Evolutionary conservation across 2,888 invertebrate species (phyloP).

Genomic region (Smittia sp.): DNA sequence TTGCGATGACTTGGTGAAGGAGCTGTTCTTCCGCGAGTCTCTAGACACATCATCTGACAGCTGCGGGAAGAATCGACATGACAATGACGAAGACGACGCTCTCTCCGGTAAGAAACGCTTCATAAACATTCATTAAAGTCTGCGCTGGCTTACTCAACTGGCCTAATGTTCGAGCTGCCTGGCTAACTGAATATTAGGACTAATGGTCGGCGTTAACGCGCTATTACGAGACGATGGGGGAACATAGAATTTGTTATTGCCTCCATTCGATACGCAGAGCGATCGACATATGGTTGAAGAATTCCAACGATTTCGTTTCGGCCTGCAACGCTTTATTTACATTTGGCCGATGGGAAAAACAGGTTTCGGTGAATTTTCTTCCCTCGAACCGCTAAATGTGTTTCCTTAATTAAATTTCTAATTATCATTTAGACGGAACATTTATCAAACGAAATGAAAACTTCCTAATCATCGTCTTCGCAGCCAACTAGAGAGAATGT

Average conservation of each 20-base stretch:
- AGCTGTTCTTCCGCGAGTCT: slow-evolving; percentile 42
- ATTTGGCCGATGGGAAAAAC: background rate
- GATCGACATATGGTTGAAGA: slow-evolving; percentile 2
- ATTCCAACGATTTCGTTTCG: background rate
- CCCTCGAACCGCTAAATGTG: background rate
- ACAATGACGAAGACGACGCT: slow-evolving; percentile 64
- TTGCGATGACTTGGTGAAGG: slow-evolving; percentile 47
- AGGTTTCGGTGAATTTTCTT: background rate
- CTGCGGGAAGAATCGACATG: slow-evolving; percentile 12
- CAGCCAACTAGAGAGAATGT: background rate
- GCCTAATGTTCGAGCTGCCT: background rate
- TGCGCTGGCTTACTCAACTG: background rate
- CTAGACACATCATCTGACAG: slow-evolving; percentile 29
- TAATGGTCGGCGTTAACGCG: background rate
- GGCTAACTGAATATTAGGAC: background rate
- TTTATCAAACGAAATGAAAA: background rate
- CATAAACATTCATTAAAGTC: background rate
- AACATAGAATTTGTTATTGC: background rate
- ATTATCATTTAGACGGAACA: slow-evolving; percentile 1
- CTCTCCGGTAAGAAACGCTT: slow-evolving; percentile 66
- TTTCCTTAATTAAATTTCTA: slow-evolving; percentile 1
- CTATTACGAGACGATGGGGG: background rate
- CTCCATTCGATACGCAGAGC: background rate
- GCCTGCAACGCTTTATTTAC: background rate
- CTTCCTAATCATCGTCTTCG: background rate